Conservation (phyloP, 2,888 invertebrate genomes). For the Nomada fabriciana region DNA sequence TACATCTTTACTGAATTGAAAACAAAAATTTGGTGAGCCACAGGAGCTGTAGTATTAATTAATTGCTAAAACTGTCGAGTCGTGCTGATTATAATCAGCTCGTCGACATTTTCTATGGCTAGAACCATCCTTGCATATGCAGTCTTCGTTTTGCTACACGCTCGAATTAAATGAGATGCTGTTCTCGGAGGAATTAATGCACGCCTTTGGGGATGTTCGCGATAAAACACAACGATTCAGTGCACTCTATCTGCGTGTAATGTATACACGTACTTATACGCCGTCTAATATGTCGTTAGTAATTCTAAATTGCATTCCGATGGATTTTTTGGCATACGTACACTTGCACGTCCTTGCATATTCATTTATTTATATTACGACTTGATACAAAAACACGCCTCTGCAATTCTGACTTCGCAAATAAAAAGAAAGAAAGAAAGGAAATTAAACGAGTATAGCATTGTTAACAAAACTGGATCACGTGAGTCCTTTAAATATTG, state of each 20-base stretch:
- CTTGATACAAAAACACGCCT: background rate
- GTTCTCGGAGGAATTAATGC: slow-evolving; percentile 19
- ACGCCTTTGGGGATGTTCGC: background rate
- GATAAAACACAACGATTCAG: slow-evolving; percentile 22
- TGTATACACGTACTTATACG: background rate
- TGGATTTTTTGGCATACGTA: background rate
- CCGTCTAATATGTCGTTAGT: slow-evolving; percentile 20
- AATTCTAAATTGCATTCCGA: slow-evolving; percentile 15
- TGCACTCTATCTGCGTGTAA: slow-evolving; percentile 2
- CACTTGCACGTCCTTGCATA: background rate
- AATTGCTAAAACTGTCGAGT: background rate
- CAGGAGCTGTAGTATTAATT: no score
- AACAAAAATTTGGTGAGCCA: no score
- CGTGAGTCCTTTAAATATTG: no score
- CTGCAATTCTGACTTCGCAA: background rate
- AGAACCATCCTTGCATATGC: background rate
- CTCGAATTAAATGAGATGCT: slow-evolving; percentile 6
- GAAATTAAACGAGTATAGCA: no score
- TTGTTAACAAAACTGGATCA: no score
- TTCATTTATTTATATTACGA: no score
- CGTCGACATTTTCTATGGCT: background rate
- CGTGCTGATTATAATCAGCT: background rate
- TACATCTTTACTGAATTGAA: background rate
- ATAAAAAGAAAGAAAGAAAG: no score
- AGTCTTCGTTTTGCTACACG: background rate